A percentile compares a stretch with the other conserved stretches of the same genome.
Conservation (phyloP, 35 echinoderm and acorn worm genomes). For the Eucidaris tribuloides region DNA sequence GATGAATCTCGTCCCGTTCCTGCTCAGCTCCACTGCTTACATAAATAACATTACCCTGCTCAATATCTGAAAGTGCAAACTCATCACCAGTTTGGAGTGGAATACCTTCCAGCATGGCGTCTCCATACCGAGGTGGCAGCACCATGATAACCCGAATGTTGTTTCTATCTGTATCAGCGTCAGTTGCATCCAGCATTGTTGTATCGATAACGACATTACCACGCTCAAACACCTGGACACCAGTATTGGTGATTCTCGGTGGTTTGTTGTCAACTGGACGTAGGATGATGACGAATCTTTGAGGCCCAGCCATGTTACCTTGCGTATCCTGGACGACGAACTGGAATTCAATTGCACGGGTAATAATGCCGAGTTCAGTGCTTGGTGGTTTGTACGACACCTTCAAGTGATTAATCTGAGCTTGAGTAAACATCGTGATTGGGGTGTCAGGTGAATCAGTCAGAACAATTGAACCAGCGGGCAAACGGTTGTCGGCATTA, state of each 20-base stretch:
- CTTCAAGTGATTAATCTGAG: conserved; percentile 88
- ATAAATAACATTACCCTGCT: conserved; percentile 51
- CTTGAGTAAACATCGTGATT: conserved; percentile 74
- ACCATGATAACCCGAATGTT: conserved; percentile 53
- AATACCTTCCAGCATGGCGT: conserved; percentile 31
- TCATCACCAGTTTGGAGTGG: conserved; percentile 61
- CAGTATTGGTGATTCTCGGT: conserved; percentile 86
- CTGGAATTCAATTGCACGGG: conserved; percentile 73
- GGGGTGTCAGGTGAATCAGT: conserved; percentile 71
- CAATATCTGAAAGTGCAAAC: conserved; percentile 75
- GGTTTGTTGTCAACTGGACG: conserved; percentile 93
- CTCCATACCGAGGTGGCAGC: conserved; percentile 43
- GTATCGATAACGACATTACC: conserved; percentile 38
- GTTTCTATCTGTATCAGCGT: conserved; percentile 63
- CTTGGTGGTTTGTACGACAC: conserved; percentile 91
- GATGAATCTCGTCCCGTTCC: conserved; percentile 47
- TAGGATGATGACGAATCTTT: conserved; percentile 68
- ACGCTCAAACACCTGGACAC: conserved; percentile 71
- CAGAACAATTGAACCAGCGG: conserved; percentile 85
- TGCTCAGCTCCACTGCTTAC: conserved; percentile 84
- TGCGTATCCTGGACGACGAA: conserved; percentile 78
- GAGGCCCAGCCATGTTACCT: conserved; percentile 72
- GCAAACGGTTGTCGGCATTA: conserved; percentile 60
- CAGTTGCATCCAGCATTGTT: conserved; percentile 74
- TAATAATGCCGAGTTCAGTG: conserved; percentile 86